Conservation (phyloP, 2,888 invertebrate species). For the Hedya salicella region DNA sequence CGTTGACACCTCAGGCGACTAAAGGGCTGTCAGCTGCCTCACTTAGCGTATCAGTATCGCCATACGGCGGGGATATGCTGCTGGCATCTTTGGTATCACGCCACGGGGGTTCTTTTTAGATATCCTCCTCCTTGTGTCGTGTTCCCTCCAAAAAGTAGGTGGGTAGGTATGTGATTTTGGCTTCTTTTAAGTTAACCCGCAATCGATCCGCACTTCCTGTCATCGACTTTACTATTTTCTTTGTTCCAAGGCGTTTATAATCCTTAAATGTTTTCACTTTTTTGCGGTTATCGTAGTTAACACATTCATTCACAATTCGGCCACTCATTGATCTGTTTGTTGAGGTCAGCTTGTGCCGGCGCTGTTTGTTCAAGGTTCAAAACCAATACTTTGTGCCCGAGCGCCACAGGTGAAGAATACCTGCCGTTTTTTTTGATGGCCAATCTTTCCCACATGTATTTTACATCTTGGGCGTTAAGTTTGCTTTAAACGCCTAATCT, state of each 20-base stretch:
- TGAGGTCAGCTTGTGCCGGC: slow-evolving; percentile 71
- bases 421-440: slow-evolving; percentile 68
- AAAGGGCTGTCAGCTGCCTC: no score
- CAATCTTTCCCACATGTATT: slow-evolving; percentile 41
- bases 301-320: slow-evolving; percentile 70
- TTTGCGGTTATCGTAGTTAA: slow-evolving; percentile 46
- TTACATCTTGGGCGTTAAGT: no score
- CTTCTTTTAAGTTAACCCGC: neutral
- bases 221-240: neutral
- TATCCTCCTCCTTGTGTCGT: no score
- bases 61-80: no score
- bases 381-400: slow-evolving; percentile 59
- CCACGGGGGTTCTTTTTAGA: no score
- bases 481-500: no score
- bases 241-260: slow-evolving; percentile 15
- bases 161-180: no score
- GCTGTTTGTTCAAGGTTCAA: slow-evolving; percentile 65
- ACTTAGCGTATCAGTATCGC: no score
- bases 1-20: no score
- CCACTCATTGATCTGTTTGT: slow-evolving; percentile 72
- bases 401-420: slow-evolving; percentile 79
- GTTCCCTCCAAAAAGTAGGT: no score
- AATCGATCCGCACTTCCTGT: neutral
- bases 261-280: slow-evolving; percentile 27
- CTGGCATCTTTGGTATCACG: no score